Percentiles rank a stretch among this genome's conserved stretches.
phyloP scores from a whole-genome alignment of 2,888 invertebrate species.

The Serrognathus titanus region DNA sequence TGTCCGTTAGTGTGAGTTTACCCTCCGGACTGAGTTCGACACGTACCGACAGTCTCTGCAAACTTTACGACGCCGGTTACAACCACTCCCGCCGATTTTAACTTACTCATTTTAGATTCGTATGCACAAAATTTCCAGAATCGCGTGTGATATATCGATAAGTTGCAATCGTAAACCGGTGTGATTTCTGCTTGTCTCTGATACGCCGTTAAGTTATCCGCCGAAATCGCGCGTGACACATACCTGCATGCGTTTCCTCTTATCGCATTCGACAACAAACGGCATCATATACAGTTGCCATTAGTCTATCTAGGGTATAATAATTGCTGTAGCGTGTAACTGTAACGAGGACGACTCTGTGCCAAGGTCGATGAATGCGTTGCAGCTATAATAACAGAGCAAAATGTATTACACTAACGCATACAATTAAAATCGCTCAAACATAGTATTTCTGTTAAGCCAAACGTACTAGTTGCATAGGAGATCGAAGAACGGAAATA shows the following conservation, averaged over 20 bases:
- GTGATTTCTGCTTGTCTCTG: background rate
- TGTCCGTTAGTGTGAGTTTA: slow-evolving; percentile 57
- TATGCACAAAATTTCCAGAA: slow-evolving; percentile 1
- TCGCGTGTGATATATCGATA: slow-evolving; percentile 23
- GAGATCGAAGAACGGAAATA: background rate
- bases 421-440: too few relatives aligned
- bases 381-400: slow-evolving; percentile 3
- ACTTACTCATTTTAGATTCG: background rate
- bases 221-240: slow-evolving; percentile 28
- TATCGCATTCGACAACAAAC: slow-evolving; percentile 15
- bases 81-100: slow-evolving; percentile 62
- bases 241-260: slow-evolving; percentile 26
- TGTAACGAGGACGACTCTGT: slow-evolving; percentile 9
- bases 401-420: too few relatives aligned
- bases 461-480: too few relatives aligned
- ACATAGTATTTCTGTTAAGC: too few relatives aligned
- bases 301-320: slow-evolving; percentile 22
- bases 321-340: slow-evolving; percentile 11
- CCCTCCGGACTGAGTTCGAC: slow-evolving; percentile 59
- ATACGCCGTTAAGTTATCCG: background rate
- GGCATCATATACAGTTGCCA: slow-evolving; percentile 22
- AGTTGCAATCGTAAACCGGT: background rate
- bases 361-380: slow-evolving; percentile 9
- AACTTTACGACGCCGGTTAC: slow-evolving; percentile 84
- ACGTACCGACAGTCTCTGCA: slow-evolving; percentile 75